These are phyloP conservation scores for Siderastrea siderea DNA, from an alignment of 92 coral and sea anemone genomes.

Conservation along the genomic window DNA sequence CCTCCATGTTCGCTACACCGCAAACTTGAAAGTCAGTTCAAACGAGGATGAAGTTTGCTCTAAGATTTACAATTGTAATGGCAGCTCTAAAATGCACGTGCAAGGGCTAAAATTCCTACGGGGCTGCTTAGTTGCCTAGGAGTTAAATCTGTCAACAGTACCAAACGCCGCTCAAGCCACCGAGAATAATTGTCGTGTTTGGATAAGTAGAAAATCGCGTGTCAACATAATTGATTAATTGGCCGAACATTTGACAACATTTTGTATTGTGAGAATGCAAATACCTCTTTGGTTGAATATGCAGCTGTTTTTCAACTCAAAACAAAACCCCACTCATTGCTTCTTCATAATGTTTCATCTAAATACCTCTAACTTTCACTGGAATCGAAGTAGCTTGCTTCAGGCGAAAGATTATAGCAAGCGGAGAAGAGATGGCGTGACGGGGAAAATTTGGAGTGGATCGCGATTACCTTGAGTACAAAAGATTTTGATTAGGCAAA, in stretches of 20 bases:
- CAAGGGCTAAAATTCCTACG: conserved; percentile 8
- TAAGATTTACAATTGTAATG: not conserved
- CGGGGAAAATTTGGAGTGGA: no score
- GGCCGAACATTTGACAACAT: not conserved
- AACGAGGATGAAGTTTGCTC: not conserved
- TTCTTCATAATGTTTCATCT: no score
- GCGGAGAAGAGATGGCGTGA: no score
- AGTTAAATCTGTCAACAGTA: conserved; percentile 6
- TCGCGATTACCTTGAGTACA: no score
- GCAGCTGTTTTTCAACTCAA: not conserved
- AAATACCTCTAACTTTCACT: no score
- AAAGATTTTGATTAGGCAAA: no score
- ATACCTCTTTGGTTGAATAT: not conserved
- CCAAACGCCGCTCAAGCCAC: not conserved
- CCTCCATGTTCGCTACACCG: not conserved
- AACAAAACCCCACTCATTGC: no score
- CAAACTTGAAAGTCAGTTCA: not conserved
- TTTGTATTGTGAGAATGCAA: not conserved
- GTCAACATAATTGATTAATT: conserved; percentile 11
- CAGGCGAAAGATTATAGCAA: no score
- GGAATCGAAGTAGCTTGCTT: no score
- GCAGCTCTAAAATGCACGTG: not conserved
- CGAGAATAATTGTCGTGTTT: not conserved
- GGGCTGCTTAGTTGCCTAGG: conserved; percentile 20
- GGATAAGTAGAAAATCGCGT: not conserved